Evolutionary conservation across 2,888 invertebrate species (phyloP).

Genomic region (Oegoconia quadripuncta): DNA sequence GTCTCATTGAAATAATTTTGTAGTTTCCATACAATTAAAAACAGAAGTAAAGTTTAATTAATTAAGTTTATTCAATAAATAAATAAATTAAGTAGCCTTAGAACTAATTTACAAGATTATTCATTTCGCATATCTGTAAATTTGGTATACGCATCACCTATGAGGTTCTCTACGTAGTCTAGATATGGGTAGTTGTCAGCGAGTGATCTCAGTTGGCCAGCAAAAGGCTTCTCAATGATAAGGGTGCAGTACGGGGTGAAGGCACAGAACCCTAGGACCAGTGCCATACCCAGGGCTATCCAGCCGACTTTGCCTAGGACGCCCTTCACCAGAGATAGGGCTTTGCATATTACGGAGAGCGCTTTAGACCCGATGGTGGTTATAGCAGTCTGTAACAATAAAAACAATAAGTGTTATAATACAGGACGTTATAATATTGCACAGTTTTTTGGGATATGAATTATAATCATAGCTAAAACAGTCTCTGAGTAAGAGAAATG

Average conservation of each 20-base stretch:
- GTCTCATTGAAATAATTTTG: neutral
- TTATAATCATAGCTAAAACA: too few relatives aligned
- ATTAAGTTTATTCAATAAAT: slow-evolving; percentile 7
- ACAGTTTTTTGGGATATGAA: too few relatives aligned
- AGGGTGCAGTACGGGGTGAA: slow-evolving; percentile 76
- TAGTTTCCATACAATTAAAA: slow-evolving; percentile 19
- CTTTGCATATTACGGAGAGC: slow-evolving; percentile 16
- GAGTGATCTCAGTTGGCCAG: slow-evolving; percentile 51
- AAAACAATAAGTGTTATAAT: too few relatives aligned
- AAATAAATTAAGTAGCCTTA: slow-evolving; percentile 9
- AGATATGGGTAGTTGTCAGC: slow-evolving; percentile 49
- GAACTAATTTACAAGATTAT: slow-evolving; percentile 4
- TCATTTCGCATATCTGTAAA: slow-evolving; percentile 24
- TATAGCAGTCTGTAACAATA: slow-evolving; percentile 25
- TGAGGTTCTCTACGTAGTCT: slow-evolving; percentile 29
- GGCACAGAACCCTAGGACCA: slow-evolving; percentile 74
- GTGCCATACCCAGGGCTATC: slow-evolving; percentile 39
- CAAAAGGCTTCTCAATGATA: slow-evolving; percentile 52
- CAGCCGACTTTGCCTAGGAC: slow-evolving; percentile 43
- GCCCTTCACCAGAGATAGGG: slow-evolving; percentile 42
- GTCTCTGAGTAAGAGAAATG: too few relatives aligned
- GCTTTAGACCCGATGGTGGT: slow-evolving; percentile 16
- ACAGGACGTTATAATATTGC: too few relatives aligned
- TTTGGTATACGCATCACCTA: slow-evolving; percentile 29
- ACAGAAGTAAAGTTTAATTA: too few relatives aligned